Evolutionary conservation across 2,888 invertebrate genomes (phyloP), one percentile per base, ranked within the genome.

Genomic region (Agrochola litura): DNA sequence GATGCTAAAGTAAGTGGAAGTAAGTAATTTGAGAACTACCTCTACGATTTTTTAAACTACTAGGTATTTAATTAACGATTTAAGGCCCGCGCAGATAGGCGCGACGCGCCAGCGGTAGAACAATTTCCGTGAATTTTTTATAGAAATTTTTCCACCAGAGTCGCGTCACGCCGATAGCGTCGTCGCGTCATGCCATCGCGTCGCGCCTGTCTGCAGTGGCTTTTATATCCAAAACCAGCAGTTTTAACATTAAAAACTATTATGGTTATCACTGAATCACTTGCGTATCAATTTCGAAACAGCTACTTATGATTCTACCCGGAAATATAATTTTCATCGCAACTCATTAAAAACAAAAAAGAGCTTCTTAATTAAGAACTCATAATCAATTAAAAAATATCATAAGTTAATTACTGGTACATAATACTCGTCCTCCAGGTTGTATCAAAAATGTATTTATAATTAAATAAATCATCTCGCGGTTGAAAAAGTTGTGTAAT

Each of bases 371-470:
- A 84, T 84, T 84, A 85, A 85, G 83, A 77, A 65, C 85, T 84
- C 85, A 73, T 79, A 72, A 61, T 69, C 46, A 76, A 76, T 85
- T 82, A 61, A 64, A 79, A 76, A 85, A 85, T 85, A 82, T 85
- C 76, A 79, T 82, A 76, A 82, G 67, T 68, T 76, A 84, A 85
- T 85, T 82, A 75, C 79, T 69, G 72, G 63, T 61, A 30, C 46
- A 78, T 84, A 75, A 82, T 78, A 83, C 82, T 75, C 74, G 83
- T 84, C 78, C 85, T 70, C 72, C 66, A 58, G 30, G 71, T 75
- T 79, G 77, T 73, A 85, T 85, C 70, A 84, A 85, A 82, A 85
- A 75, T 82, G 79, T 82, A 85, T 85, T 80, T 85, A 81, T 85
- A 85, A 85, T 85, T 58, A 83, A 80, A 85, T 85, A 83, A 80